These are phyloP conservation scores for Plebejus argus DNA, from an alignment of 2,888 invertebrate species.

Conservation along the genomic window DNA sequence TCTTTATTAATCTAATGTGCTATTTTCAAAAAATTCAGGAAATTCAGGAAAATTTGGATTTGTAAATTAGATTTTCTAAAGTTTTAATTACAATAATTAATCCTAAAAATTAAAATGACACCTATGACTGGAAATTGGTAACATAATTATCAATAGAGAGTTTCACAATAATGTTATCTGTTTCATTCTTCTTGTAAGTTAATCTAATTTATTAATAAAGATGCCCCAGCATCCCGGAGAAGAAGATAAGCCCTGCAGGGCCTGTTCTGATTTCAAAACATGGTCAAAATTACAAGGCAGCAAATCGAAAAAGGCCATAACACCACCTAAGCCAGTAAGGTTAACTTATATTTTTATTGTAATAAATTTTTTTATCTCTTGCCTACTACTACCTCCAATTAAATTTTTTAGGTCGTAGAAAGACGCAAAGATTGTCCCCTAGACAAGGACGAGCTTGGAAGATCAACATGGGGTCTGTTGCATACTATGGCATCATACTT, in stretches of 20 bases:
- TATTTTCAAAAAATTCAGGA: not conserved
- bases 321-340: constrained; percentile 53
- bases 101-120: not conserved
- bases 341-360: constrained; percentile 52
- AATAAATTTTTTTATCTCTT: not conserved
- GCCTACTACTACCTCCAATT: not conserved
- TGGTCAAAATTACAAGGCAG: constrained; percentile 84
- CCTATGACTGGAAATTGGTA: not conserved
- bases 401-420: constrained; percentile 47
- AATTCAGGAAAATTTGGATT: not conserved
- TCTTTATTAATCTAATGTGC: too few species aligned
- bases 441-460: constrained; percentile 88
- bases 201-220: constrained; percentile 41
- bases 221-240: constrained; percentile 67
- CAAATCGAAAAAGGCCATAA: constrained; percentile 49
- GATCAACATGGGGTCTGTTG: constrained; percentile 94
- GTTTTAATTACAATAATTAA: not conserved
- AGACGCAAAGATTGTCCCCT: constrained; percentile 84
- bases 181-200: constrained; percentile 40
- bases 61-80: not conserved
- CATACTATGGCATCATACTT: constrained; percentile 98
- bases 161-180: constrained; percentile 51
- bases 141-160: not conserved
- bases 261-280: constrained; percentile 86
- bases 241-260: constrained; percentile 83